Evolutionary conservation across 2,888 invertebrate genomes (phyloP).

Genomic region (Acleris cristana): DNA sequence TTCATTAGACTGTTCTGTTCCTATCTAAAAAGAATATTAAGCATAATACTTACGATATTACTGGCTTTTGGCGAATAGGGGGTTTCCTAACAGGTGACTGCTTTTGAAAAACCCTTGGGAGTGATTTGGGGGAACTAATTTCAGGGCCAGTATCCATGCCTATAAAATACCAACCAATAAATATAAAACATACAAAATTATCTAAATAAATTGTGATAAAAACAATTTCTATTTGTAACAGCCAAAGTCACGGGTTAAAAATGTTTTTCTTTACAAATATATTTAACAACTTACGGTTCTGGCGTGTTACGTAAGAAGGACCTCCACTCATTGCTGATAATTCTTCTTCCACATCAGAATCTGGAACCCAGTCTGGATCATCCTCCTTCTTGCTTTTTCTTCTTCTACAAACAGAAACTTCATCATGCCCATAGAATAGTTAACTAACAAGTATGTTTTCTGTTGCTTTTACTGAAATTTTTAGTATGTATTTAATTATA

Average conservation of each 20-base stretch:
- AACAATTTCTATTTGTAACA: too few species aligned
- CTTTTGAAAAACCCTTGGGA: slow-evolving; percentile 44
- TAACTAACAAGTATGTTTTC: too few species aligned
- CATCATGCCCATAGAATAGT: background rate
- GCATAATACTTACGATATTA: slow-evolving; percentile 48
- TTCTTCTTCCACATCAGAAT: slow-evolving; percentile 88
- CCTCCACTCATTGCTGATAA: slow-evolving; percentile 86
- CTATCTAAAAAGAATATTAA: background rate
- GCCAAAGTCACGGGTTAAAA: too few species aligned
- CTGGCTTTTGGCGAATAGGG: slow-evolving; percentile 48
- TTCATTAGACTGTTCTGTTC: too few species aligned
- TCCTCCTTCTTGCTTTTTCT: slow-evolving; percentile 71
- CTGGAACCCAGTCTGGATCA: slow-evolving; percentile 84
- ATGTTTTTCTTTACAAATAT: too few species aligned
- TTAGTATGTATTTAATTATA: background rate
- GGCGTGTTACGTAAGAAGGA: slow-evolving; percentile 60
- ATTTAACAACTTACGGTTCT: slow-evolving; percentile 58
- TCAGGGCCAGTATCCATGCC: slow-evolving; percentile 59
- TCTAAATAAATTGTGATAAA: background rate
- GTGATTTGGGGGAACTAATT: slow-evolving; percentile 45
- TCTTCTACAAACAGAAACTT: slow-evolving; percentile 51
- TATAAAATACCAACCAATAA: slow-evolving; percentile 44
- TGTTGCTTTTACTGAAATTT: too few species aligned
- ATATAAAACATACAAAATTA: background rate
- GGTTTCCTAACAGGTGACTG: slow-evolving; percentile 47